Evolutionary conservation across 2,888 invertebrate species (phyloP).

Genomic region (Pediacus dermestoides): DNA sequence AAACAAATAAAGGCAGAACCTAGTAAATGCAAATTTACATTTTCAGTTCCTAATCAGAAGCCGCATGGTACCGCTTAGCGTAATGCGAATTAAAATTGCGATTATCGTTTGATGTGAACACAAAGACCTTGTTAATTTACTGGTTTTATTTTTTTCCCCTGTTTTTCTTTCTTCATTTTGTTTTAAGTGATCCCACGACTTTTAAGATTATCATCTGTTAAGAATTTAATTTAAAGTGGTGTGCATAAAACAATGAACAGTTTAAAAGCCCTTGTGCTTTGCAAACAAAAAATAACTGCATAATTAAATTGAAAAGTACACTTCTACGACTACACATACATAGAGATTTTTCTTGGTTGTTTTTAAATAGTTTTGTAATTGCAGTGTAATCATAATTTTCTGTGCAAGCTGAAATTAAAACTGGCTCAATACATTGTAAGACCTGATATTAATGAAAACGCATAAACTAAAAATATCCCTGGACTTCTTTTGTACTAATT

Average conservation of each 20-base stretch:
- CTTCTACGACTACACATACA: no score
- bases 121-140: slow-evolving; percentile 32
- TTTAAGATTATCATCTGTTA: slow-evolving; percentile 33
- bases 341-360: no score
- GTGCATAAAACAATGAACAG: slow-evolving; percentile 25
- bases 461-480: slow-evolving; percentile 27
- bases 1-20: slow-evolving; percentile 17
- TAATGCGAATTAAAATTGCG: slow-evolving; percentile 24
- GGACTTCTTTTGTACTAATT: slow-evolving; percentile 33
- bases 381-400: no score
- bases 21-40: slow-evolving; percentile 28
- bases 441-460: slow-evolving; percentile 23
- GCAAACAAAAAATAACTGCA: no score
- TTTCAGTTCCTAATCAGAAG: slow-evolving; percentile 27
- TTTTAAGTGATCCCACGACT: slow-evolving; percentile 35
- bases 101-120: slow-evolving; percentile 28
- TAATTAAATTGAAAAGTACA: no score
- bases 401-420: no score
- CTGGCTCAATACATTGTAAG: no score
- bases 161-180: slow-evolving; percentile 22
- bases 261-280: no score
- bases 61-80: slow-evolving; percentile 20
- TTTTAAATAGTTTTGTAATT: no score
- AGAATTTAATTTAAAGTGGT: slow-evolving; percentile 33
- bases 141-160: slow-evolving; percentile 7